Base-by-base conservation (phyloP, 1,140 invertebrate genomes). In the Aphis gossypii region DNA sequence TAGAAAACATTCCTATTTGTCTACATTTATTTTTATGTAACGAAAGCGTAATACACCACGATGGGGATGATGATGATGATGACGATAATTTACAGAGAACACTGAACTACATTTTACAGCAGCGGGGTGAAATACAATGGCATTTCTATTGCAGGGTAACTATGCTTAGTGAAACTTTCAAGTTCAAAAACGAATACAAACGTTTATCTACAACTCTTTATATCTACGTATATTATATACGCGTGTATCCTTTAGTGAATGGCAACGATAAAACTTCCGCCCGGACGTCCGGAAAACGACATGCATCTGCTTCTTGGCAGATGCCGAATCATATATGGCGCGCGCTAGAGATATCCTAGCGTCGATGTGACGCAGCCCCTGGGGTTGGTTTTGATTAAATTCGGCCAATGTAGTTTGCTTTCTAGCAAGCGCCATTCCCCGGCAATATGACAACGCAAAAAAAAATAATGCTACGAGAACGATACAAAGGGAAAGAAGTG, bases 361-460 rank as follows among this genome's bases (percentile, higher is more conserved):
- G n/a, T 18, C 76, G 51, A 51, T 84, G n/a, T 92, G 76, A 92
- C 76, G 68, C 91, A 48, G 25, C 68, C 91, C 91, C 46, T n/a
- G 35, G 76, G 46, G 76, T 92, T 25, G 35, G n/a, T 93, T 93
- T 93, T 93, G 82, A 93, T 93, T 93, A 93, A 93, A 93, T 86
- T 86, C 82, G 46, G 23, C 82, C 82, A 86, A 93, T 93, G 92
- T 86, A 44, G 86, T 86, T 41, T 51, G 46, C 46, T 86, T 30
- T 84, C 35, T 38, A 18, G 46, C n/a, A 14, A 54, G 5, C 8
- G 83, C 48, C 18, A 56, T 93, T 86, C 41, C 7, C 35, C 7
- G 41, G 48, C 25, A n/a, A 44, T 83, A 56, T 30, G 48, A 21
- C 14, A 38, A 84, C 48, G 30, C 54, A 84, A 51, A 68, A n/a